A percentile compares a stretch with the other conserved stretches of the same genome.
These are phyloP conservation scores for Lycophotia porphyrea DNA, from an alignment of 2,888 invertebrate genomes.

Conservation along the genomic window DNA sequence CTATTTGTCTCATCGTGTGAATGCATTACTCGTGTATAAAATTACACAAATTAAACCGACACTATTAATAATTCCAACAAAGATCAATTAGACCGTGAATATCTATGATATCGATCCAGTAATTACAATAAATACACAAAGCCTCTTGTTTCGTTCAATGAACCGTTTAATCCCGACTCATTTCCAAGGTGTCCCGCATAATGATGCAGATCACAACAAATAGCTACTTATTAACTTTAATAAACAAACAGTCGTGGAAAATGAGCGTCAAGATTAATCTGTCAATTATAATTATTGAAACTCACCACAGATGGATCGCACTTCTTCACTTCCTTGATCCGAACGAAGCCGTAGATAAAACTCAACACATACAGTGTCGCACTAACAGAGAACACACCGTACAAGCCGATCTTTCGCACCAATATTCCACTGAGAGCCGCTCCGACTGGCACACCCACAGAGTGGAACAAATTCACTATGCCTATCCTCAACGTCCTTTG, in stretches of 20 bases:
- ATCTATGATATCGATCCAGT: slow-evolving; percentile 71
- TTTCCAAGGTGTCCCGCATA: slow-evolving; percentile 65
- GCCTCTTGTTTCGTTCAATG: slow-evolving; percentile 75
- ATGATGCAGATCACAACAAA: slow-evolving; percentile 39
- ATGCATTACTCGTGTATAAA: slow-evolving; percentile 42
- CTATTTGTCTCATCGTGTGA: slow-evolving; percentile 47
- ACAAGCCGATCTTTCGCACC: slow-evolving; percentile 93
- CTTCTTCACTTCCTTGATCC: slow-evolving; percentile 92
- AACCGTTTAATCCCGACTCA: slow-evolving; percentile 71
- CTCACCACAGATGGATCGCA: slow-evolving; percentile 80
- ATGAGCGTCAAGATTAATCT: slow-evolving; percentile 35
- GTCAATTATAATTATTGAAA: slow-evolving; percentile 59
- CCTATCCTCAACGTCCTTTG: slow-evolving; percentile 96
- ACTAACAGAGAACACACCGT: slow-evolving; percentile 95
- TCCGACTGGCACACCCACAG: slow-evolving; percentile 97
- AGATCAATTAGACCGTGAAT: slow-evolving; percentile 69
- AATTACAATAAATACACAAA: slow-evolving; percentile 70
- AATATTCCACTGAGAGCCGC: slow-evolving; percentile 96
- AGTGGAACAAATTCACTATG: slow-evolving; percentile 96
- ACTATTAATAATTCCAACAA: slow-evolving; percentile 72
- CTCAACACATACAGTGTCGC: slow-evolving; percentile 93
- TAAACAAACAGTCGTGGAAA: slow-evolving; percentile 25
- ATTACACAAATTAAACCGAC: slow-evolving; percentile 59
- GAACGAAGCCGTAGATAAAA: slow-evolving; percentile 93
- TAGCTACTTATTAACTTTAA: slow-evolving; percentile 6